Base-by-base conservation (phyloP, 2,888 invertebrate species). In the Alitta virens region DNA sequence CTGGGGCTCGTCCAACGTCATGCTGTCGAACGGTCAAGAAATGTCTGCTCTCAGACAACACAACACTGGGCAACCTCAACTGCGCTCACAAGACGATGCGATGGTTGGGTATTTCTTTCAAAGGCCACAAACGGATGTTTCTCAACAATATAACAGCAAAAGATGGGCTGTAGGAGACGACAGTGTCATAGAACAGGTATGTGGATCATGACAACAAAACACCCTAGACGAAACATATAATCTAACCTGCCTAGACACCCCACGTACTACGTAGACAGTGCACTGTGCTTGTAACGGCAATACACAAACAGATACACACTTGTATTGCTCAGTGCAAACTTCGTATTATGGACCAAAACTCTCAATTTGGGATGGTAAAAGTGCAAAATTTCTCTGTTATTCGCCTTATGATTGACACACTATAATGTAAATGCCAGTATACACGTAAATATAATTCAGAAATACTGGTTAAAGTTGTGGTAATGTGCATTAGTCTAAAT, bases 41-140 rank as follows among this genome's bases (percentile, higher is more conserved):
- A 76, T 75, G 73, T 73, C 75, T 38, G 74, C 33, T n/a, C 27
- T 58, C n/a, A 56, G 56, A 54, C 58, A 52, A 23, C 60, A 53
- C 25, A 24, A 50, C n/a, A 42, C 43, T 18, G 18, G 26, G 56
- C 51, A 54, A 46, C 56, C 56, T 56, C 33, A 33, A 33, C 18
- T 38, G 16, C 63, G 84, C 43, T 83, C 90, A 68, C 91, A 91
- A 83, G 94, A 94, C 83, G 94, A 94, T 86, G 92, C 92, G 68
- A 90, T 91, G 82, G 94, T 94, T 72, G 91, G 93, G 76, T 95
- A 95, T 83, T 91, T 93, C 72, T 95, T 92, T 82, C 92, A 92
- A 81, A 84, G 90, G 71, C 89, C 90, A 67, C 89, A 90, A 70
- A 88, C 89, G 70, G 92, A 93, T 79, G 88, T 88, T 60, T 92